Evolutionary conservation across 2,888 invertebrate genomes (phyloP), one percentile per base, ranked within the genome.

Genomic region (Nyleta sp.): DNA sequence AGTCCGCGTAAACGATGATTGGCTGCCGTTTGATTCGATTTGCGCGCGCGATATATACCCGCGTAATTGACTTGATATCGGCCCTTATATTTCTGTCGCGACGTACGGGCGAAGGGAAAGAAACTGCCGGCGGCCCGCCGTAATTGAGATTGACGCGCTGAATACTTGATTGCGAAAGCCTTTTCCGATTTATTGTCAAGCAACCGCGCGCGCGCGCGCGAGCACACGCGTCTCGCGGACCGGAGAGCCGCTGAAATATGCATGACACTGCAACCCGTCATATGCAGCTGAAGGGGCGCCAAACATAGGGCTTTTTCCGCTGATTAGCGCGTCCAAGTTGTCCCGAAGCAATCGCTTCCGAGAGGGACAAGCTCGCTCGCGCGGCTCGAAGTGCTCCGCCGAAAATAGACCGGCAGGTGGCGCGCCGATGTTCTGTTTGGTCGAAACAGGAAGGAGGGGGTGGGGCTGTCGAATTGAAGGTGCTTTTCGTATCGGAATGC

Each of bases 121-220:
- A 68, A 74, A 74, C 62, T 35, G 42, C 44, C 28, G 50, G 31
- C 44, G 65, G 62, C 11, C 46, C 22, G 42, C 40, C 42, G 64
- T 76, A 76, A 76, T 76, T 70, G 59, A 76, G 70, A 70, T 70
- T 76, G 70, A 76, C 76, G 70, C 55, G 50, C 15, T 76, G 57
- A 62, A 76, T 76, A 76, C 70, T 70, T 78, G 67, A 78, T 78
- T 55, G 35, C 60, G 35, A 53, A 42, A 62, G 48, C 71, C 77
- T 71, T 71, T 77, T 53, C 60, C 59, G 65, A 77, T 77, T 77
- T 77, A 67, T 72, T 72, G 71, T 65, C 67, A 60, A 71, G 50
- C 64, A 48, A 38, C 35, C 35, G 24, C 17, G 20, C 20, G 28
- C 17, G n/a, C n/a, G n/a, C n/a, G n/a, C n/a, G n/a, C n/a, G n/a